These are phyloP conservation scores for Drosophila pseudoananassae DNA, from an alignment of 1,140 invertebrate species.

Conservation along the genomic window DNA sequence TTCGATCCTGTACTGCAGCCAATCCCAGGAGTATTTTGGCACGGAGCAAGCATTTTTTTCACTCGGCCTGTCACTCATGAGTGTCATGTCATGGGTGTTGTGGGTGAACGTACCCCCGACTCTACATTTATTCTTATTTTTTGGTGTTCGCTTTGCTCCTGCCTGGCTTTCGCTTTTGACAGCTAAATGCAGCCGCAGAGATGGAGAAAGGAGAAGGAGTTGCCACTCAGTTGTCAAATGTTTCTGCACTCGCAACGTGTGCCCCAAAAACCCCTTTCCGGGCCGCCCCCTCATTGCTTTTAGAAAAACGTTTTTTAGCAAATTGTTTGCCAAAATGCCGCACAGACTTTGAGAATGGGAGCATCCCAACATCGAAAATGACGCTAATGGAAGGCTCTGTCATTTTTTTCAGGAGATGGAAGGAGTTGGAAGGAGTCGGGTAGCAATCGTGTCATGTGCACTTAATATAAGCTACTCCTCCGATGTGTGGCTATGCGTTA, in stretches of 20 bases:
- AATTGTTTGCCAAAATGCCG: constrained; percentile 78
- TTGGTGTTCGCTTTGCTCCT: constrained; percentile 12
- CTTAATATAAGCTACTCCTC: constrained; percentile 41
- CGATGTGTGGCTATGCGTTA: constrained; percentile 51
- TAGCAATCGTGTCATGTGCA: constrained; percentile 59
- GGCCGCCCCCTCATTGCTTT: constrained; percentile 48
- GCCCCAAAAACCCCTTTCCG: not conserved
- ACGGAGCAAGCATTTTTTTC: constrained; percentile 60
- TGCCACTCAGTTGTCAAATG: constrained; percentile 74
- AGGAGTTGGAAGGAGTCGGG: not conserved
- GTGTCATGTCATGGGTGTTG: constrained; percentile 23
- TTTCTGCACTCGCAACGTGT: constrained; percentile 60
- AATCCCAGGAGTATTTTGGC: constrained; percentile 71
- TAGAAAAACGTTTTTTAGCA: constrained; percentile 77
- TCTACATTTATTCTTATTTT: constrained; percentile 22
- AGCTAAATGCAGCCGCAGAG: constrained; percentile 72
- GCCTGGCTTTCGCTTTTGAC: constrained; percentile 71
- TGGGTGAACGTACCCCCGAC: constrained; percentile 44
- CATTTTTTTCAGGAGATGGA: constrained; percentile 33
- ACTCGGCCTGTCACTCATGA: constrained; percentile 69
- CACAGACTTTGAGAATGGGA: constrained; percentile 45
- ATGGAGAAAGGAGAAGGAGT: constrained; percentile 36
- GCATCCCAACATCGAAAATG: constrained; percentile 52
- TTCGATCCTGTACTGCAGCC: constrained; percentile 37
- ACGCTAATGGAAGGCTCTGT: constrained; percentile 80